Percentiles rank a stretch among this genome's conserved stretches.
phyloP scores from a whole-genome alignment of 2,797 vertebrate genomes.

The Morus bassanus region DNA sequence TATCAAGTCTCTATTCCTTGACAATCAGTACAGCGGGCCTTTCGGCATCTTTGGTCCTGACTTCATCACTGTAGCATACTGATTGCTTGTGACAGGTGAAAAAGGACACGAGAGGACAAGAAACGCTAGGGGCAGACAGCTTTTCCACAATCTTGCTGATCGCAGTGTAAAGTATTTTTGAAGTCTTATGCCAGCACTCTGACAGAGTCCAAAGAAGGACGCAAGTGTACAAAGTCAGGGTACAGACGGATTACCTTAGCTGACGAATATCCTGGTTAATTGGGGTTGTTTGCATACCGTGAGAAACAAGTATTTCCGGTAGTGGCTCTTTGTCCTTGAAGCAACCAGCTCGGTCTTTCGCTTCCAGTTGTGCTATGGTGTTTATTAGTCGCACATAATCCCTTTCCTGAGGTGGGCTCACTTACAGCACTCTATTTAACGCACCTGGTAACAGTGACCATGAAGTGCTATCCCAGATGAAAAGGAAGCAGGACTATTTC shows the following conservation, averaged over 20 bases:
- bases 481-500: background rate
- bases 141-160: conserved; percentile 30
- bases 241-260: background rate
- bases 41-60: background rate
- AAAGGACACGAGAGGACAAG: conserved; percentile 35
- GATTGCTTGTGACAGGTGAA: conserved; percentile 50
- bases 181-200: background rate
- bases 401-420: background rate
- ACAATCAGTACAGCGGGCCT: background rate
- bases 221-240: background rate
- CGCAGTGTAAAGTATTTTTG: background rate
- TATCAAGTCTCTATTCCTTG: background rate
- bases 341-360: background rate
- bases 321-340: background rate
- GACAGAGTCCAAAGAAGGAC: background rate
- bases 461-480: background rate
- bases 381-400: background rate
- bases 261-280: background rate
- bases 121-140: background rate
- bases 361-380: rapidly evolving
- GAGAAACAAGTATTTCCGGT: background rate
- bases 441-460: background rate
- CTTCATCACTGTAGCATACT: background rate
- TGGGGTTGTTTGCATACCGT: background rate
- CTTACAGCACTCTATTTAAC: background rate